These are phyloP conservation scores for Drosophila dives DNA, from an alignment of 2,888 invertebrate species.

Conservation along the genomic window DNA sequence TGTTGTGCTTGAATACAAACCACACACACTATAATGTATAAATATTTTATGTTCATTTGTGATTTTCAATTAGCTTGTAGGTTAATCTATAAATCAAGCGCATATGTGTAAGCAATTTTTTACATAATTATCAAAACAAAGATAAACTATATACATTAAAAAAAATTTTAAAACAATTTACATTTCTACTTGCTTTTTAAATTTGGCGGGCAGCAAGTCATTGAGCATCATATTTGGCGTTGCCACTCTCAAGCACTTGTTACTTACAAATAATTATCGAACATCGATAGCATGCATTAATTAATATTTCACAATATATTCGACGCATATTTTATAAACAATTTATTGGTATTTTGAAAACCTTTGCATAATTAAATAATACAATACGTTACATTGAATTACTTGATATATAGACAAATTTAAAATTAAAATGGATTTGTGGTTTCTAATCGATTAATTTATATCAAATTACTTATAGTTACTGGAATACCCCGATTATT, in stretches of 20 bases:
- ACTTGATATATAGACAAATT: background rate
- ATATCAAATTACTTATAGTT: constrained; percentile 11
- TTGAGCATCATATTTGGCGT: background rate
- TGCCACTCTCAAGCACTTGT: constrained; percentile 20
- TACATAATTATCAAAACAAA: constrained; percentile 77
- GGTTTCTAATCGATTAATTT: constrained; percentile 34
- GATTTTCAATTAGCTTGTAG: constrained; percentile 76
- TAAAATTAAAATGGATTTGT: background rate
- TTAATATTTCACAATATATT: background rate
- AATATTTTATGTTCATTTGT: constrained; percentile 81
- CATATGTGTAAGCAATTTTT: constrained; percentile 74
- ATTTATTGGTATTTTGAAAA: background rate
- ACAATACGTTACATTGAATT: background rate
- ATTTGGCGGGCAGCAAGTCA: background rate
- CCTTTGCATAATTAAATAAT: background rate
- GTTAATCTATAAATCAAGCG: constrained; percentile 75
- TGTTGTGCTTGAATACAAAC: constrained; percentile 71
- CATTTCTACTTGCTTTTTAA: constrained; percentile 9
- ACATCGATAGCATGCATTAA: constrained; percentile 13
- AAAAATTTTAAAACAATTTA: constrained; percentile 55
- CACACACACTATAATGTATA: constrained; percentile 72
- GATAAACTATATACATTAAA: constrained; percentile 77
- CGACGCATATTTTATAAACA: background rate
- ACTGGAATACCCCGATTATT: constrained; percentile 35
- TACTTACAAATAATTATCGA: constrained; percentile 23